Percentiles rank a stretch among this genome's conserved stretches.
Evolutionary conservation across 1,140 invertebrate genomes (phyloP).

Genomic region (Tetramorium parvispinum): DNA sequence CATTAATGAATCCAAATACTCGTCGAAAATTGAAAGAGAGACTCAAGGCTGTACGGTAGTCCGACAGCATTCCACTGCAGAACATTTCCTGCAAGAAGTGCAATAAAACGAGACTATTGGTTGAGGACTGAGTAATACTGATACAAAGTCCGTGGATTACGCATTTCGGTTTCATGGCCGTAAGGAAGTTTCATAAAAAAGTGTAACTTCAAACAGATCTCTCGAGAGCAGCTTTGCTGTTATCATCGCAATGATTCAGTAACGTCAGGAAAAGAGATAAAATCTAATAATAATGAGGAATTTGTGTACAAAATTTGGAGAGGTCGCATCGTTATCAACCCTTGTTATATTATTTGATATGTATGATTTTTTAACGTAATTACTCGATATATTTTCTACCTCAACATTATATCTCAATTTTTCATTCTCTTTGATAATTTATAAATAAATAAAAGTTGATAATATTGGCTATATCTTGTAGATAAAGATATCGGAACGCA

Average conservation of each 20-base stretch:
- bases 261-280: not conserved
- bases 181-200: not conserved
- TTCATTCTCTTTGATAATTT: no score
- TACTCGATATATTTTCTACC: no score
- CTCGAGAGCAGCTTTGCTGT: not conserved
- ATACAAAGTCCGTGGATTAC: conserved; percentile 42
- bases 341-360: no score
- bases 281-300: not conserved
- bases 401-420: no score
- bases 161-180: not conserved
- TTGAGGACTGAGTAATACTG: not conserved
- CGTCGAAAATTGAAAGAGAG: not conserved
- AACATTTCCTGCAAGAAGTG: not conserved
- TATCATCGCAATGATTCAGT: not conserved
- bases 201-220: not conserved
- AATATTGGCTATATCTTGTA: no score
- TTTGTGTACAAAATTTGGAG: not conserved
- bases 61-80: not conserved
- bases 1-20: not conserved
- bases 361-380: no score
- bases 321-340: not conserved
- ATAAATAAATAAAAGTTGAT: no score
- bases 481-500: no score
- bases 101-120: not conserved
- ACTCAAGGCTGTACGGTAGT: not conserved